Percentiles rank a stretch among this genome's conserved stretches.
Conservation (phyloP, 2,888 invertebrate genomes). For the Microctonus hyperodae region DNA sequence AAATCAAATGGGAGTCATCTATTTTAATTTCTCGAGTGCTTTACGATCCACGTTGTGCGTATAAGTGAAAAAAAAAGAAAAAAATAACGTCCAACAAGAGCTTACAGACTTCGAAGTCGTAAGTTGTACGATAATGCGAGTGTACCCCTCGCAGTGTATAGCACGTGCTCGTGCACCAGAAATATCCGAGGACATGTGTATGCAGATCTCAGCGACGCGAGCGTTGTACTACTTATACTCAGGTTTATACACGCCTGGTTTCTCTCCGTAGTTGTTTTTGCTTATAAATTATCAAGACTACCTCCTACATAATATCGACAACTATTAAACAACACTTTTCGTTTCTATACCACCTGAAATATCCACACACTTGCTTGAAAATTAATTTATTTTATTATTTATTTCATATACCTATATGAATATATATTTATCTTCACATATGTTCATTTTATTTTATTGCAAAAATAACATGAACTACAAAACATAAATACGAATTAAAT, state of each 20-base stretch:
- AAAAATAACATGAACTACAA: too few relatives aligned
- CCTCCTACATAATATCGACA: background rate
- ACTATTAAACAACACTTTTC: background rate
- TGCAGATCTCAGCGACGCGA: slow-evolving; percentile 3
- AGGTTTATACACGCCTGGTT: background rate
- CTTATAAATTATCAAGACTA: slow-evolving; percentile 32
- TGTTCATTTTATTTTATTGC: too few relatives aligned
- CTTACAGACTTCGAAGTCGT: slow-evolving; percentile 44
- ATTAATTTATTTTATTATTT: too few relatives aligned
- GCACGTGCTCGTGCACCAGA: slow-evolving; percentile 42
- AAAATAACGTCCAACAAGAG: slow-evolving; percentile 49
- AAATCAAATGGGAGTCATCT: background rate
- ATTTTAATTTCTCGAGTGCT: background rate
- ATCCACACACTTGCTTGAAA: background rate
- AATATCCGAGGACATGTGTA: slow-evolving; percentile 45
- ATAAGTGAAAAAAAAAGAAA: background rate
- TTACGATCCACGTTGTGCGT: background rate
- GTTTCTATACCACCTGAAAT: background rate
- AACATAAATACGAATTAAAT: too few relatives aligned
- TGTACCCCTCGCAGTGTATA: slow-evolving; percentile 38
- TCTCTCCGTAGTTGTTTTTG: slow-evolving; percentile 24
- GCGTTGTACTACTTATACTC: background rate
- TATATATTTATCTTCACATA: too few relatives aligned
- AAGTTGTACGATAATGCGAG: slow-evolving; percentile 41
- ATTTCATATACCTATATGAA: too few relatives aligned